Conservation (phyloP, 1,140 invertebrate genomes). For the Nautilus pompilius region DNA sequence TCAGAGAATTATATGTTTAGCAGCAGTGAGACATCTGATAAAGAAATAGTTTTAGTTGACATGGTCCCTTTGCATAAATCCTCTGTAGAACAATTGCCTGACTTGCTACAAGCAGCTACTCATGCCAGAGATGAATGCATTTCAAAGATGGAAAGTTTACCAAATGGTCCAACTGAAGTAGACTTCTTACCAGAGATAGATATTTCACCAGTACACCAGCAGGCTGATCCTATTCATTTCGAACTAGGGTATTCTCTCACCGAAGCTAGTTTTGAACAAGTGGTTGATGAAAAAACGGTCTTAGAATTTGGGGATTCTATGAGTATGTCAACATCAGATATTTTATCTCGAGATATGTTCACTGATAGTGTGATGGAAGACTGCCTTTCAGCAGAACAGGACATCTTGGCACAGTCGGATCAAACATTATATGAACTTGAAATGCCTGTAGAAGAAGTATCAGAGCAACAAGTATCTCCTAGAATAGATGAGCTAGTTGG, state of each 20-base stretch:
- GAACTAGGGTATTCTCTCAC: too few relatives aligned
- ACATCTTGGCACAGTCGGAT: constrained; percentile 35
- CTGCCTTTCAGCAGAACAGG: constrained; percentile 20
- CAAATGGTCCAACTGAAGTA: constrained; percentile 62
- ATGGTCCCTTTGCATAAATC: neutral
- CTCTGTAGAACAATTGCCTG: neutral
- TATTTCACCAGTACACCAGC: too few relatives aligned
- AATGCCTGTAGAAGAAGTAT: constrained; percentile 44
- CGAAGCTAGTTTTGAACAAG: too few relatives aligned
- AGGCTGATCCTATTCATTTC: too few relatives aligned
- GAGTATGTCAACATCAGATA: too few relatives aligned
- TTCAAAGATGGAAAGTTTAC: too few relatives aligned
- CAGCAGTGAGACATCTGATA: constrained; percentile 43
- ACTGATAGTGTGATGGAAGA: constrained; percentile 36
- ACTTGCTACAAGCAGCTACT: neutral
- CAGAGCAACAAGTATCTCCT: constrained; percentile 5
- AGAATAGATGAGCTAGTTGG: neutral
- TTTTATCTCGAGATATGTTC: constrained; percentile 3
- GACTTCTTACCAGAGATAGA: constrained; percentile 59
- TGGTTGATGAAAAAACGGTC: too few relatives aligned
- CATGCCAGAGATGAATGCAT: neutral
- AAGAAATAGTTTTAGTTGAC: constrained; percentile 21
- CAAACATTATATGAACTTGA: constrained; percentile 48
- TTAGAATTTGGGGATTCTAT: too few relatives aligned
- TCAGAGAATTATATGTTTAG: constrained; percentile 40